Evolutionary conservation across 1,140 invertebrate genomes (phyloP), one percentile per base, ranked within the genome.

Genomic region (Drosophila tsacasi): DNA sequence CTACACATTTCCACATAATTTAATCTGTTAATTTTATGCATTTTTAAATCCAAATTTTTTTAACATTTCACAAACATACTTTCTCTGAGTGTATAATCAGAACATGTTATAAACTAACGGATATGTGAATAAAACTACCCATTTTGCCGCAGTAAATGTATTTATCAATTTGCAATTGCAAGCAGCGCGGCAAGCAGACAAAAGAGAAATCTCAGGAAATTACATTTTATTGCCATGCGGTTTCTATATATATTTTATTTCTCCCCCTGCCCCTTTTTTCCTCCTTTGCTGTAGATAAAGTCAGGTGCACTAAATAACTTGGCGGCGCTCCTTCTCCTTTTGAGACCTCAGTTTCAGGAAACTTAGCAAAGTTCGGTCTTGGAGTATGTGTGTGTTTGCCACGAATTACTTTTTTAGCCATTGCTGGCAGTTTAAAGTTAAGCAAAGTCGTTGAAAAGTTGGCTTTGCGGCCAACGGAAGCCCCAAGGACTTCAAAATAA

Each of bases 111-210:
- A 25, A 23, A 61, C n/a, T 21, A 25, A 44, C 9, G 15, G 30
- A 59, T 76, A 44, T 37, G 15, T 40, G 5, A 15, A 76, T 47
- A 52, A 49, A 66, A 46, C 42, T 39, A 61, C 64, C 46, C 46
- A 44, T 76, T 77, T 49, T 69, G 74, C 75, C 64, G 75, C 75
- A 78, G 76, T 68, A 84, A 81, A 90, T 89, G 71, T 82, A 90
- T 90, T 89, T 89, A 89, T 89, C 85, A 89, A 89, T 89, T 89
- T 90, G 85, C 69, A 81, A 79, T 79, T 84, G 81, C 74, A 80
- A 83, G 50, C 63, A 57, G 66, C 42, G 46, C 21, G 21, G 52
- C 72, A 49, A 39, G n/a, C 69, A 81, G 64, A 85, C 85, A 90
- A 89, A 89, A 67, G 85, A 74, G 69, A 74, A 89, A 89, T 89